Evolutionary conservation across 2,888 invertebrate genomes (phyloP).

Genomic region (Thecocarcelia acutangulata): DNA sequence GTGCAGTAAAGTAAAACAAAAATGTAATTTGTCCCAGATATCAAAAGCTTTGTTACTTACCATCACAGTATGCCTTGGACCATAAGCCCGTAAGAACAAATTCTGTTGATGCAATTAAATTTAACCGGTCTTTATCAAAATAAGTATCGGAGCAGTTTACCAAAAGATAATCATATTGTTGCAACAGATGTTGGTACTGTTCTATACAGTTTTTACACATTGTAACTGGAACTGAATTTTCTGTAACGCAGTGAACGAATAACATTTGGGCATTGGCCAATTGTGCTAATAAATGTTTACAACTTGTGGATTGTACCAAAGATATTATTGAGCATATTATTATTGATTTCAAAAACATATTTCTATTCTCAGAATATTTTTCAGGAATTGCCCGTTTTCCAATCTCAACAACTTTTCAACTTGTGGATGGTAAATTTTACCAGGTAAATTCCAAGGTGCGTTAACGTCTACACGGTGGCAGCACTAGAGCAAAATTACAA

Average conservation of each 20-base stretch:
- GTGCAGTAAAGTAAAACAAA: conserved; percentile 23
- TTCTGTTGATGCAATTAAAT: conserved; percentile 73
- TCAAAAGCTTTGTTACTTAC: conserved; percentile 61
- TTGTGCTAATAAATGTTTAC: conserved; percentile 54
- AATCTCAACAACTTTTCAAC: neutral
- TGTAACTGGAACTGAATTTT: conserved; percentile 71
- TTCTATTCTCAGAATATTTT: neutral
- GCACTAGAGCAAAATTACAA: no score
- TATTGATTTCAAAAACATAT: conserved; percentile 22
- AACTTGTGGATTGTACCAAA: conserved; percentile 35
- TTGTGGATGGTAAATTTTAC: neutral
- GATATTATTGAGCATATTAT: conserved; percentile 7
- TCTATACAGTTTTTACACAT: conserved; percentile 71
- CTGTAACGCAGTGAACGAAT: conserved; percentile 73
- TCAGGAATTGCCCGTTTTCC: neutral
- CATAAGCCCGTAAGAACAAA: conserved; percentile 73
- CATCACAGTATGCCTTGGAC: conserved; percentile 75
- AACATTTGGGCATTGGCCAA: conserved; percentile 69
- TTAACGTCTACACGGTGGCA: no score
- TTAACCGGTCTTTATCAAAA: conserved; percentile 76
- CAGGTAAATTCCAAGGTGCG: no score
- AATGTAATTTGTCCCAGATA: no score
- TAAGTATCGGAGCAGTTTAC: conserved; percentile 72
- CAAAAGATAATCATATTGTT: conserved; percentile 55
- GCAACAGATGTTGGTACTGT: conserved; percentile 13